Evolutionary conservation across 2,888 invertebrate genomes (phyloP).

Genomic region (Stictocephala bisonia): DNA sequence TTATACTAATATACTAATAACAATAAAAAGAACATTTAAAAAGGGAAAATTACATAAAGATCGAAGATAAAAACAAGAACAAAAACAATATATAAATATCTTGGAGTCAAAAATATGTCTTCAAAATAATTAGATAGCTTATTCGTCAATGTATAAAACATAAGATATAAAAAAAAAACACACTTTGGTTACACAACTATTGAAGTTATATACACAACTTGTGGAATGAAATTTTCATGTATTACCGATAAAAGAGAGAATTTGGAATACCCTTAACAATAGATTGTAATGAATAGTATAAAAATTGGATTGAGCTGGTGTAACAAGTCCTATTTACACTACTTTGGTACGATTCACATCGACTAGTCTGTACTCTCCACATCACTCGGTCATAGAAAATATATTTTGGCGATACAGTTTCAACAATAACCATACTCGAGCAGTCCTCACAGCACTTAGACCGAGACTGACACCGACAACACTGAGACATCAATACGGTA

Average conservation of each 20-base stretch:
- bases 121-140: too few species aligned
- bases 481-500: neutral
- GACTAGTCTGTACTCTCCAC: constrained; percentile 53
- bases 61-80: too few species aligned
- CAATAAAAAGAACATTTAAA: too few species aligned
- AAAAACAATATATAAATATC: too few species aligned
- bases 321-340: constrained; percentile 52
- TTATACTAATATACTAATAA: too few species aligned
- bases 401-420: constrained; percentile 17
- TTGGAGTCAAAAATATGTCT: too few species aligned
- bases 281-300: constrained; percentile 48
- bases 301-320: constrained; percentile 50
- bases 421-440: neutral
- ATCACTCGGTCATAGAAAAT: constrained; percentile 32
- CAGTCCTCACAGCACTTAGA: constrained; percentile 30
- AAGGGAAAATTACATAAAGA: too few species aligned
- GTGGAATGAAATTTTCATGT: constrained; percentile 50
- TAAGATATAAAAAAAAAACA: constrained; percentile 13
- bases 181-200: constrained; percentile 23
- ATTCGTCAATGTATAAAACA: too few species aligned
- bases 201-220: constrained; percentile 2
- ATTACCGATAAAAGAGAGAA: constrained; percentile 45
- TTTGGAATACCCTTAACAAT: constrained; percentile 45
- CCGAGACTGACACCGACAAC: constrained; percentile 33
- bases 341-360: constrained; percentile 56